Base-by-base conservation (phyloP, 2,888 invertebrate genomes). In the Stenodema calcarata region DNA sequence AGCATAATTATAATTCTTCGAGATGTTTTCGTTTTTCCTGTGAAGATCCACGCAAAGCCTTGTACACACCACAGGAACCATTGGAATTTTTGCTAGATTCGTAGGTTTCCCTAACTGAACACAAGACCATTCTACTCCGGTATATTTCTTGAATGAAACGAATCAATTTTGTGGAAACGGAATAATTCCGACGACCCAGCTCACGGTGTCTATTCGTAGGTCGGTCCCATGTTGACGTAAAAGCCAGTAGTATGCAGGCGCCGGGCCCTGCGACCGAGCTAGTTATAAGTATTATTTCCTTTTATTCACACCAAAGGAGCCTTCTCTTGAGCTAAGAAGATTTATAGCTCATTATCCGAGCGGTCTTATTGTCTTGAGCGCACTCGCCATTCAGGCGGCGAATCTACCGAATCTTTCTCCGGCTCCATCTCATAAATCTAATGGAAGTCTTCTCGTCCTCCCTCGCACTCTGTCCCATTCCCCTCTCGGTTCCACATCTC, bases 321-420 rank as follows among this genome's bases (percentile, higher is more conserved):
- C 27, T 41, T 35, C 27, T 41, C 82, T 12, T 41, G 23, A 28
- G 70, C 84, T 70, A 84, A 84, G 73, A 75, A 84, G 84, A 84
- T 84, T 70, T 84, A 84, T 84, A 44, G 84, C 84, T 84, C 84
- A 84, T 84, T 84, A 84, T 84, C 84, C 75, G 73, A 30, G 73
- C 84, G 75, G 84, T 73, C 84, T 84, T 62, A 84, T 84, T 84
- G 84, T 84, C 73, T 84, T 84, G 54, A 80, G 54, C 50, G 54
- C 80, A 80, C 80, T 80, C 80, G 50, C 80, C 80, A 80, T 80
- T 80, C 80, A 80, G 54, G 47, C 80, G 80, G 54, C 80, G 54
- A 75, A 50, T 18, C 50, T 50, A 30, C 30, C 50, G 50, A 50
- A 50, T 80, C 41, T 42, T 54, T 30, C 54, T 16, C 76, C 76